phyloP scores from a whole-genome alignment of 2,113 vertebrate species.

The Lipotes vexillifer region DNA sequence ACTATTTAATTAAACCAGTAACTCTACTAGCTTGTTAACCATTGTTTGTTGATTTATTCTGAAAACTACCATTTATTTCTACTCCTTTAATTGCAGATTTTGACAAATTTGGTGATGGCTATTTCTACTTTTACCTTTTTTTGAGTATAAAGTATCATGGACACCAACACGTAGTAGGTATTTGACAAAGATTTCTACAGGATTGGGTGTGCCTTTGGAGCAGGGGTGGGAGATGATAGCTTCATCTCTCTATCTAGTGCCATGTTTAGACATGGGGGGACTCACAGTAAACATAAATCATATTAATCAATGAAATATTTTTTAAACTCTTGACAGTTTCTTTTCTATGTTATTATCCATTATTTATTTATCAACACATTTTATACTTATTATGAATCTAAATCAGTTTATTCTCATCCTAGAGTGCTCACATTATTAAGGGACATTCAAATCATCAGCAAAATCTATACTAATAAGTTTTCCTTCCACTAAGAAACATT shows the following conservation, averaged over 20 bases:
- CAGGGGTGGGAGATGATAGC: rapidly evolving
- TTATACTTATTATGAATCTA: background rate
- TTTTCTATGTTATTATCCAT: background rate
- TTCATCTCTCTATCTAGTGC: background rate
- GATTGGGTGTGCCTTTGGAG: background rate
- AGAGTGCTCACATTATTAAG: background rate
- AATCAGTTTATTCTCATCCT: background rate
- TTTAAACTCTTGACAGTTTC: background rate
- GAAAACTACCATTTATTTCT: background rate
- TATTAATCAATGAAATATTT: background rate
- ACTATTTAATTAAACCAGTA: background rate
- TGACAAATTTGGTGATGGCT: background rate
- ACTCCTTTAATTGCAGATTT: background rate
- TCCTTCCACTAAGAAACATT: background rate
- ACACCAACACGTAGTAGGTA: background rate
- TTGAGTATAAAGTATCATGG: background rate
- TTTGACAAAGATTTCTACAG: background rate
- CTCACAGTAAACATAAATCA: background rate
- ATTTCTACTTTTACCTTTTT: background rate
- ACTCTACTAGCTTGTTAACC: background rate
- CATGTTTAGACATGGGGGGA: background rate
- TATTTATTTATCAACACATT: background rate
- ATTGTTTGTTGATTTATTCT: conserved; percentile 36
- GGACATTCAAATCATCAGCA: background rate
- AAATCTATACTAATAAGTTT: background rate